Base-by-base conservation (phyloP, 2,888 invertebrate species). In the Andrena marginata region DNA sequence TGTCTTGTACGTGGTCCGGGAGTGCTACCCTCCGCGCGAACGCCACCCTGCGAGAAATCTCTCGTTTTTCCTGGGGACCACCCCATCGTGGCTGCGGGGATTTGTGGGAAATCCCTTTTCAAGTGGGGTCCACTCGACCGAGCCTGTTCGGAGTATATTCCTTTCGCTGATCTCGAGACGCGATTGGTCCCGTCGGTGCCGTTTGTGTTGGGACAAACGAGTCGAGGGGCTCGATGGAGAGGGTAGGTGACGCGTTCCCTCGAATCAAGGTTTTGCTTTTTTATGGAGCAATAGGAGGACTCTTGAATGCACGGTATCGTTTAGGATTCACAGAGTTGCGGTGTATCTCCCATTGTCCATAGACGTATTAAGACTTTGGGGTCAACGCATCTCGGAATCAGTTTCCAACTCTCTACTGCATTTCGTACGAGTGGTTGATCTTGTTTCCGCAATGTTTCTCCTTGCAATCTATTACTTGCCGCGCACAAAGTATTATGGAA, bases 111-210 rank as follows among this genome's bases (percentile, higher is more conserved):
- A 64, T 77, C 59, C 33, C 8, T 74, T 35, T 78, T 59, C 13
- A 68, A 20, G 20, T 16, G 4, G 35, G 35, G 23, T 16, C 60
- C 72, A 68, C 63, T 80, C 70, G 71, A 60, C n/a, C 2, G 54
- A 54, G 33, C 35, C 10, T 33, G 8, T 63, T 49, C 64, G 8
- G 13, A 31, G 74, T 79, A 84, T 82, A 84, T 82, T 84, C 76
- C 74, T 79, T 79, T 79, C 78, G 74, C 49, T 79, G 84, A 83
- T 82, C 72, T 35, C 48, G 68, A 20, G 48, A 3, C 63, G n/a
- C 70, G 82, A 82, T 84, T 68, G 51, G 64, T 51, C 33, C 7
- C 2, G 3, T 29, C 62, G 82, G 54, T 42, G n/a, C 59, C 42
- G 69, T 78, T 82, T 78, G 83, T 82, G 64, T 20, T 29, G 49